Base-by-base conservation (phyloP, 2,888 invertebrate species). In the Aradus depressus region DNA sequence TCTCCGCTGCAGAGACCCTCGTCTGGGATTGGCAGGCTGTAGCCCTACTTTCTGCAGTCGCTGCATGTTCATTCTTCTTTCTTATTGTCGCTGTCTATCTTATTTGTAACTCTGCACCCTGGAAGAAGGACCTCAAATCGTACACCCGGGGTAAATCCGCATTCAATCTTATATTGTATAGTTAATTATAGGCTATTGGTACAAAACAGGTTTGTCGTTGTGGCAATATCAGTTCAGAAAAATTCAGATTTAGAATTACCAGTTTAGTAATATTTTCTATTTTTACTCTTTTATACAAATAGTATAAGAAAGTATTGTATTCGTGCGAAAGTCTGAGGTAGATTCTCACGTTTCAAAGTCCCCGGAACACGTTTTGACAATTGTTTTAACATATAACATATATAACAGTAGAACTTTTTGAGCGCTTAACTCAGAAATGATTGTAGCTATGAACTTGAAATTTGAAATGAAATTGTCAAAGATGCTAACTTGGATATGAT, bases 61-160 rank as follows among this genome's bases (percentile, higher is more conserved):
- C 80, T 65, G 81, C 83, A 57, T 86, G 85, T 72, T 73, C 84
- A 53, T 72, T 85, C 64, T 86, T 86, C 72, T 84, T 86, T 72
- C 71, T 82, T 62, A 81, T 81, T 59, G 83, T 84, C 65, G 77
- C 83, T 60, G 75, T 79, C 63, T 79, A 84, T 66, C 81, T 84
- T 60, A 69, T 85, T 62, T 78, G 84, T 63, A 84, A 85, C 65
- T 81, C 83, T 61, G 77, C 78, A 63, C 85, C 85, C 67, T 86
- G 85, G 85, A 77, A 78, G 66, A 75, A 79, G 64, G 76, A 86
- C 65, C 84, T 85, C 16, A 35, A 44, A 32, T 43, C 28, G 34
- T 51, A 51, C 31, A 44, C 37, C 14, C 38, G 32, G 47, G 51
- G 51, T 51, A 32, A 32, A 8, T 32, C n/a, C n/a, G n/a, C n/a